Evolutionary conservation across 2,797 vertebrate species (phyloP).

Genomic region (Coendou prehensilis): DNA sequence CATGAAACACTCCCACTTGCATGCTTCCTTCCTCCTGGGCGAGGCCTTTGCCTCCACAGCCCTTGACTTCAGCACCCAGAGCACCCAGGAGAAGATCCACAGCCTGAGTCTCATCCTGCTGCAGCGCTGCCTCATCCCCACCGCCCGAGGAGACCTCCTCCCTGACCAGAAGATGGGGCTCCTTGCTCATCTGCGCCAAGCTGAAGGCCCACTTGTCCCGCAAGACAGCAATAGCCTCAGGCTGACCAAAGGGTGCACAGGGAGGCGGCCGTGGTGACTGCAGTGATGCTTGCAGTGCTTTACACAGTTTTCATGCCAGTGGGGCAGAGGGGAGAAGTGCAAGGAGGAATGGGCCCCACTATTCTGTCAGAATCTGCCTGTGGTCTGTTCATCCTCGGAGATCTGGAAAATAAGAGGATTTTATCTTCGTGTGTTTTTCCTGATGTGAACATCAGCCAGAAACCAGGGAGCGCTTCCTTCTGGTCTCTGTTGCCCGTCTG

Average conservation of each 20-base stretch:
- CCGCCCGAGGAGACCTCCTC: slow-evolving; percentile 98
- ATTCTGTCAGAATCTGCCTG: slow-evolving; percentile 64
- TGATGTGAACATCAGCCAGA: slow-evolving; percentile 69
- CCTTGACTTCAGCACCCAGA: slow-evolving; percentile 96
- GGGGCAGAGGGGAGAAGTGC: neutral
- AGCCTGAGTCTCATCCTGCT: slow-evolving; percentile 42
- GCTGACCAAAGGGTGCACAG: too few relatives aligned
- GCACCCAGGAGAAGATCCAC: slow-evolving; percentile 97
- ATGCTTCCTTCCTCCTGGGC: slow-evolving; percentile 97
- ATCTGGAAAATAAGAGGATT: neutral
- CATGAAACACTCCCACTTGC: slow-evolving; percentile 96
- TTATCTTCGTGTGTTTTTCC: slow-evolving; percentile 62
- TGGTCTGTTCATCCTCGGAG: slow-evolving; percentile 43
- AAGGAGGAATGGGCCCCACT: slow-evolving; percentile 9
- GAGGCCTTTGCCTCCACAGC: slow-evolving; percentile 94
- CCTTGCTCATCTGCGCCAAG: slow-evolving; percentile 98
- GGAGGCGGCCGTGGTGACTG: neutral
- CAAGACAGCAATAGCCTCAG: slow-evolving; percentile 79
- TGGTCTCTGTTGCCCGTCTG: neutral
- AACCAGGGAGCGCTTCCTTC: neutral
- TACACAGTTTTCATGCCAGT: neutral
- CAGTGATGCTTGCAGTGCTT: slow-evolving; percentile 44
- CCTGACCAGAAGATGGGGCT: slow-evolving; percentile 98
- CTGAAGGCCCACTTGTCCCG: slow-evolving; percentile 94
- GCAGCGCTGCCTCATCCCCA: slow-evolving; percentile 91